Conservation (phyloP, 2,113 vertebrate species). For the Crypturellus undulatus region DNA sequence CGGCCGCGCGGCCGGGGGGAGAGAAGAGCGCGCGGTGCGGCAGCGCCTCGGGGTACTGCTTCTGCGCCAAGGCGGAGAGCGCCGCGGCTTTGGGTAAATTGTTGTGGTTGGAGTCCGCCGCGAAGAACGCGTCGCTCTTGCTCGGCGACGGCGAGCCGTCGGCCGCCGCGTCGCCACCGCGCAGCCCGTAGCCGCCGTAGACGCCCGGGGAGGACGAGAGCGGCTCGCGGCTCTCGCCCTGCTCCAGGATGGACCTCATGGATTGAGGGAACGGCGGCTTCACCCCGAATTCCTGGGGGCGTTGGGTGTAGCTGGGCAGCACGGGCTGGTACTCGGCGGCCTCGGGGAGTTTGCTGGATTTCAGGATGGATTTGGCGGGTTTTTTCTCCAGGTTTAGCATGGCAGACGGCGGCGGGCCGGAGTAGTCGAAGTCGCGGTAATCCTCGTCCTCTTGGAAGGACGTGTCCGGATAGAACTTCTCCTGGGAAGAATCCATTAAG, state of each 20-base stretch:
- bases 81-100: slow-evolving; percentile 58
- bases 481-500: slow-evolving; percentile 79
- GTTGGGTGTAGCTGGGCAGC: slow-evolving; percentile 73
- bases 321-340: slow-evolving; percentile 73
- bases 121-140: slow-evolving; percentile 80
- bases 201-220: slow-evolving; percentile 71
- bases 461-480: slow-evolving; percentile 83
- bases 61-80: slow-evolving; percentile 71
- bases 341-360: slow-evolving; percentile 75
- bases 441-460: slow-evolving; percentile 85
- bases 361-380: slow-evolving; percentile 80
- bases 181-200: slow-evolving; percentile 71
- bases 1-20: slow-evolving; percentile 60
- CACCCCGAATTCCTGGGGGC: slow-evolving; percentile 72
- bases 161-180: slow-evolving; percentile 71
- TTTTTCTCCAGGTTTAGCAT: slow-evolving; percentile 83
- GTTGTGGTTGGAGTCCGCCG: slow-evolving; percentile 78
- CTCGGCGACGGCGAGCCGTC: slow-evolving; percentile 75
- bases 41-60: slow-evolving; percentile 78
- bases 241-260: slow-evolving; percentile 74
- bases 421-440: slow-evolving; percentile 82
- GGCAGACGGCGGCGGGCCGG: slow-evolving; percentile 71
- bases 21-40: slow-evolving; percentile 78
- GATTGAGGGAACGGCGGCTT: slow-evolving; percentile 75
- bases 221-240: slow-evolving; percentile 69